These are phyloP conservation scores for Zaprionus inermis DNA, from an alignment of 1,140 invertebrate species.

Conservation along the genomic window DNA sequence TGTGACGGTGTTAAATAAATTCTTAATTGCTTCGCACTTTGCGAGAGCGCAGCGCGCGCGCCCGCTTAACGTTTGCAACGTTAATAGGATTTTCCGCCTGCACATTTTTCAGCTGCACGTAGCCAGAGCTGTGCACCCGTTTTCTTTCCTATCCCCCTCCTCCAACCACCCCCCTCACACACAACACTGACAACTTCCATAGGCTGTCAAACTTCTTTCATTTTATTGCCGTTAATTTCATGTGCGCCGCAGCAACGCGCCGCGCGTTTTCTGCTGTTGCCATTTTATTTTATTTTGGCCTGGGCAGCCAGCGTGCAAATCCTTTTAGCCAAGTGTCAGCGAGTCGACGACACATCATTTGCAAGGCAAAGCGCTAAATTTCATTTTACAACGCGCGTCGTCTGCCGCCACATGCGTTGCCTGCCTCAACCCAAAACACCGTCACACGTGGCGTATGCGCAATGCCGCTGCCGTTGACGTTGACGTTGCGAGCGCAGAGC, in stretches of 20 bases:
- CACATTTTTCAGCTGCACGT: constrained; percentile 7
- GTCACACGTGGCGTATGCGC: constrained; percentile 49
- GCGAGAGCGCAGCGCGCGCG: constrained; percentile 37
- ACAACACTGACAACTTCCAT: constrained; percentile 13
- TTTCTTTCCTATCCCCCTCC: neutral
- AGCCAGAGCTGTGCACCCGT: no score
- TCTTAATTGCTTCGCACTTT: constrained; percentile 84
- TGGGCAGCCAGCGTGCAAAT: constrained; percentile 69
- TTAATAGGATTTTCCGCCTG: constrained; percentile 79
- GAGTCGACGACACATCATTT: constrained; percentile 71
- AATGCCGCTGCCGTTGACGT: constrained; percentile 45
- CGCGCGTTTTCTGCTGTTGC: constrained; percentile 26
- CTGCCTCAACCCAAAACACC: neutral
- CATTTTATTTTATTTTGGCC: constrained; percentile 46
- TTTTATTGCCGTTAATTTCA: constrained; percentile 79
- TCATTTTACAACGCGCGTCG: constrained; percentile 72
- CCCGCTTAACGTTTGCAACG: constrained; percentile 66
- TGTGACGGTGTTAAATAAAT: constrained; percentile 84
- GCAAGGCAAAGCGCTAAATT: constrained; percentile 82
- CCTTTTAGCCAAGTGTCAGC: constrained; percentile 77
- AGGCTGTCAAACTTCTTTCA: constrained; percentile 65
- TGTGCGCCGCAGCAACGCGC: constrained; percentile 20
- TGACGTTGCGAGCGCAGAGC: constrained; percentile 20
- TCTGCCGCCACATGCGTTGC: constrained; percentile 23
- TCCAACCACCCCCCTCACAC: neutral